Evolutionary conservation across 2,888 invertebrate species (phyloP).

Genomic region (Cotesia congregata): DNA sequence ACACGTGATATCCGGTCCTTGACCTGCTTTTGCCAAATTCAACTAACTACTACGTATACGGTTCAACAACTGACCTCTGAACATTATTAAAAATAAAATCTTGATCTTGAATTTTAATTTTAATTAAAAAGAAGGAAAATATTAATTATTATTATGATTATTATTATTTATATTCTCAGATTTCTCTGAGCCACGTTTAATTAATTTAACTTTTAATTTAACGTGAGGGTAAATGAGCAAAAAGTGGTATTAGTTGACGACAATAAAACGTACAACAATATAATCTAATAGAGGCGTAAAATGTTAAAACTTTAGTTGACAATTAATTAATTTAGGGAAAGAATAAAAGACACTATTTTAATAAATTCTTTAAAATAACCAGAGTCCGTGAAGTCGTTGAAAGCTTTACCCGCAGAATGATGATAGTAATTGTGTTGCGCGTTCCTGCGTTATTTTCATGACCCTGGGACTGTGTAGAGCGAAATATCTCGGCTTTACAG

Average conservation of each 20-base stretch:
- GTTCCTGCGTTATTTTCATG: constrained; percentile 19
- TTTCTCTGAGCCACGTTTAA: too few relatives aligned
- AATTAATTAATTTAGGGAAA: background rate
- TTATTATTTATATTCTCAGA: background rate
- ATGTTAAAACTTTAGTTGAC: background rate
- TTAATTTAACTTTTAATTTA: too few relatives aligned
- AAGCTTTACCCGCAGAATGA: constrained; percentile 39
- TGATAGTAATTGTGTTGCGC: constrained; percentile 34
- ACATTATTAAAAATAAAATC: constrained; percentile 4
- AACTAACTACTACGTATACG: background rate
- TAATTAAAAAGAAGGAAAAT: background rate
- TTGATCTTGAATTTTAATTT: background rate
- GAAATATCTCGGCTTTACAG: constrained; percentile 15
- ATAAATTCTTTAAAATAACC: background rate
- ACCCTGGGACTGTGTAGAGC: constrained; percentile 12
- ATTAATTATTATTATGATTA: background rate
- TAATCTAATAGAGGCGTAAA: background rate
- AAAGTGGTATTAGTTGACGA: background rate
- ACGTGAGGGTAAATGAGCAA: background rate
- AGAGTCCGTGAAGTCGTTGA: constrained; percentile 35
- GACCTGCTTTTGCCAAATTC: constrained; percentile 14
- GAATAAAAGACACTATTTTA: background rate
- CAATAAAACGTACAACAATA: background rate
- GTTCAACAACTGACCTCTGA: background rate
- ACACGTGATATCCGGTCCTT: constrained; percentile 31